Evolutionary conservation across 2,113 vertebrate genomes (phyloP), one percentile per base, ranked within the genome.

Genomic region (Platichthys flesus): DNA sequence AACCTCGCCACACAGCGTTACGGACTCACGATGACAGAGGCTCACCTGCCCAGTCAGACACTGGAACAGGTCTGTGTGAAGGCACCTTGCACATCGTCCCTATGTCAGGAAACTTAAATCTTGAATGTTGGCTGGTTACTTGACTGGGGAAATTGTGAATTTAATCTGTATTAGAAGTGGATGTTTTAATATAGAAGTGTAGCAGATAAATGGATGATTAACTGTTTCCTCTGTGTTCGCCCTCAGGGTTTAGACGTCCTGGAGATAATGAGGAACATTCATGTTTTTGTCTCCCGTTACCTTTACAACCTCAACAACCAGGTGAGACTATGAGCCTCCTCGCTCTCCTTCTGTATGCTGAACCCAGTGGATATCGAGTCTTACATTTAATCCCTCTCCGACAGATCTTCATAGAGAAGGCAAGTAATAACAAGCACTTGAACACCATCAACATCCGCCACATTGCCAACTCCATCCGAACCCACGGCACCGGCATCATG

Each of bases 191-290:
- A 14, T 21, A 24, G 2, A 42, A 23, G 35, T 28, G 8, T 4
- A 13, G 20, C 9, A 37, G 35, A 37, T 37, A 2, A 3, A 37
- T 4, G 1, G 3, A 23, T 21, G 28, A n/a, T 23, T 0, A 57
- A 21, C 20, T 52, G 45, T 64, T 4, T 40, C 28, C n/a, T 20
- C 20, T 23, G 26, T 81, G 15, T 45, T 31, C 6, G 6, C 31
- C 86, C 89, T 73, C 86, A 99, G 97, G 98, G 98, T 76, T 92
- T 99, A 84, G 98, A 99, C 81, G 98, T 99, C 80, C 88, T 99
- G 91, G 98, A 99, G 94, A 99, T 99, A 76, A 99, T 99, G 98
- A 96, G 98, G 92, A 99, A 99, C 90, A 99, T 99, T 90, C 98
- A 99, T 28, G 96, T 99, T 13, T 99, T 99, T 94, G 98, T 99